Base-by-base conservation (phyloP, 2,113 vertebrate species). In the Mola mola region DNA sequence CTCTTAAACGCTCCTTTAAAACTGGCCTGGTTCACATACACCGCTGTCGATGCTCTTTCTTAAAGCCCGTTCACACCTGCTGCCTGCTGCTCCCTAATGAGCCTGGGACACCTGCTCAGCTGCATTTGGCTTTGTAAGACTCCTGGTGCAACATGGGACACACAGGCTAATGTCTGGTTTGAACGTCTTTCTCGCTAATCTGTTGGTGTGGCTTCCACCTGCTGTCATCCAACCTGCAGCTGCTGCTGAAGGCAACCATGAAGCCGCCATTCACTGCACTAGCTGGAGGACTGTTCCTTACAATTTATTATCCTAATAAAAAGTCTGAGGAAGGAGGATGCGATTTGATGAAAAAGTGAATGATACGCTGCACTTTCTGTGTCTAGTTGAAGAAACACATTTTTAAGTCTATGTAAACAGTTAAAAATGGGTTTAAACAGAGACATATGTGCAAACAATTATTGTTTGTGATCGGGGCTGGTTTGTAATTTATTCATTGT, bases 101-200 rank as follows among this genome's bases (percentile, higher is more conserved):
- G 61, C 79, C 80, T 42, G 64, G 51, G 67, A 86, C 81, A 86
- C 78, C 81, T 75, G 82, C 68, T 83, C 76, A 51, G 65, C n/a
- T 33, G 73, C 77, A 57, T 84, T 85, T 84, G 71, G 75, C 73
- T 65, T 72, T 42, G 53, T 74, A 66, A 61, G 72, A 67, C 72
- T 73, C 53, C 69, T 72, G 56, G 46, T 64, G 70, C 77, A 75
- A 60, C 40, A 62, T 33, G 73, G 83, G 65, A 79, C 60, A 66
- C 63, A n/a, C 6, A 36, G 52, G 51, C 55, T 51, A 42, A 79
- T 61, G 53, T 84, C 56, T 20, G 25, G 36, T 37, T 43, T 43
- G 41, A 75, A 57, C 56, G 61, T 74, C 53, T 77, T 66, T 53
- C 63, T 37, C 42, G 2, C 67, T 90, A 88, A 91, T 88, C 87